Base-by-base conservation (phyloP, 2,113 vertebrate species). In the Otocyon megalotis region DNA sequence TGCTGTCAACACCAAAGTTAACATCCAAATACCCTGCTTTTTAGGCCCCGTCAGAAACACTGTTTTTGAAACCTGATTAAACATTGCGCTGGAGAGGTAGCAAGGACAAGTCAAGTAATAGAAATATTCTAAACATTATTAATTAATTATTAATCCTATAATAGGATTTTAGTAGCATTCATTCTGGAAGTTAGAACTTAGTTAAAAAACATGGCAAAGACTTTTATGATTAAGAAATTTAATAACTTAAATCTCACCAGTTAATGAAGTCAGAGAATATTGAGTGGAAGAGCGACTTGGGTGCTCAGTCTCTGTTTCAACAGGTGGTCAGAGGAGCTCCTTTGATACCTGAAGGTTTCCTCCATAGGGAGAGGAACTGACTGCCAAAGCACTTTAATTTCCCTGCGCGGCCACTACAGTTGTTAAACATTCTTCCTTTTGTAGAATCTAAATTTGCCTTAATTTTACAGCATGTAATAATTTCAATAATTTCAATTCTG, bases 401-500 rank as follows among this genome's bases (percentile, higher is more conserved):
- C 8, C 35, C 3, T 63, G 11, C 5, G 0, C 7, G 35, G 8
- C 3, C 84, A 69, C 19, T 93, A 58, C 0, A 43, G 56, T 86
- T 95, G 35, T 88, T 81, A 24, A 72, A 88, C 65, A 32, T 26
- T 32, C 2, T 81, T 50, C 30, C 9, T 65, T 89, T 48, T 87
- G 16, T 69, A 89, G 20, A 82, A 69, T 24, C 4, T 54, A 58
- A 74, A 28, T 54, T 54, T 95, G 71, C 16, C 14, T 94, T 81
- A 81, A 16, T 65, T 93, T 96, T 62, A 43, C 4, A 84, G 4
- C n/a, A 87, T 69, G 8, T 24, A 88, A 88, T 71, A 28, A 92
- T 85, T 96, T 83, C 6, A 83, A 63, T 53, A 28, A 92, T 85
- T 96, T 83, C 6, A 83, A 63, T 53, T 80, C 20, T 62, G 3